Percentiles rank a stretch among this genome's conserved stretches.
Conservation (phyloP, 2,113 vertebrate genomes). For the Mungos mungo region DNA sequence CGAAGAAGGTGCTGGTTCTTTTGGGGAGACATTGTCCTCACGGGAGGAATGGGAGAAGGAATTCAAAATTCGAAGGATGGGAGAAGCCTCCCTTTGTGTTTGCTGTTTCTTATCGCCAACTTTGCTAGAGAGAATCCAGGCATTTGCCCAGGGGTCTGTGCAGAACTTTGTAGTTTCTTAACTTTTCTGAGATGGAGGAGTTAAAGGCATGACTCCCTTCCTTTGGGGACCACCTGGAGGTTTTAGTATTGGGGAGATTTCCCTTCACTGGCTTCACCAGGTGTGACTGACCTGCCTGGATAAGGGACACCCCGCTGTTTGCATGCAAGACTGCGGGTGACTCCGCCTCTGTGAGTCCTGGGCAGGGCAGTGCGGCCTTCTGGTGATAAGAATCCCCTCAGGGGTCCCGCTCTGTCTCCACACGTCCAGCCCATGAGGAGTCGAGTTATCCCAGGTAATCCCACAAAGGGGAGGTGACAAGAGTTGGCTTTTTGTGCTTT, state of each 20-base stretch:
- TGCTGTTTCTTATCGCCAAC: background rate
- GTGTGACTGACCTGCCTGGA: background rate
- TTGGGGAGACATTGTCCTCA: background rate
- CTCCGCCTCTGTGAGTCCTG: constrained; percentile 14
- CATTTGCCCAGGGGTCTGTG: background rate
- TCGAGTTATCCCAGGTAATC: background rate
- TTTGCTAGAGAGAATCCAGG: background rate
- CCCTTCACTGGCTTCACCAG: background rate
- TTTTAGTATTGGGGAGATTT: background rate
- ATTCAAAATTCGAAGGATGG: background rate
- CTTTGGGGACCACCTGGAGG: background rate
- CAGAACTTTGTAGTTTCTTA: background rate
- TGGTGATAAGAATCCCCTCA: background rate
- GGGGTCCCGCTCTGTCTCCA: constrained; percentile 48
- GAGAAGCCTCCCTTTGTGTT: background rate
- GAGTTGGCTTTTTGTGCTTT: background rate
- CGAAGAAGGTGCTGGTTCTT: background rate
- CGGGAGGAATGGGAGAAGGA: background rate
- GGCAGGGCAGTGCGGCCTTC: background rate
- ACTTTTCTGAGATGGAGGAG: background rate
- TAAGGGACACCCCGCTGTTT: background rate
- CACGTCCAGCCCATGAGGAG: background rate
- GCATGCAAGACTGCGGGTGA: background rate
- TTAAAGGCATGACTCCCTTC: background rate
- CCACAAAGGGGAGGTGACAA: background rate